Base-by-base conservation (phyloP, 1,140 invertebrate species). In the Procambarus virginalis region DNA sequence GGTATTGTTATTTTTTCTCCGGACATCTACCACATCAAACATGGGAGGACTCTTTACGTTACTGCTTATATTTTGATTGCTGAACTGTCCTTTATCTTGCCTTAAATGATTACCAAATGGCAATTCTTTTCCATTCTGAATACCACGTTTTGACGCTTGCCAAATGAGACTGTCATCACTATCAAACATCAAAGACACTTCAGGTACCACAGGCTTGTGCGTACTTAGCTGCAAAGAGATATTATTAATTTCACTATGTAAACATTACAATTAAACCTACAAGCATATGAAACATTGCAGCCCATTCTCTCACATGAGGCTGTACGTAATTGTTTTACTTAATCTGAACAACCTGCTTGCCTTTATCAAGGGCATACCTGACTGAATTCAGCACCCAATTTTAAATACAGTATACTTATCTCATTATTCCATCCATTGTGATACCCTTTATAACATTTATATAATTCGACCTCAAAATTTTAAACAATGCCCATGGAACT, bases 151-250 rank as follows among this genome's bases (percentile, higher is more conserved):
- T 68, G 86, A 22, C 58, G 10, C 64, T 22, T 87, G 77, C 86
- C 86, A 81, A 22, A 77, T 70, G 14, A 87, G 77, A 55, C 60
- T 87, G 78, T 80, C 79, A 46, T 78, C 76, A 17, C 77, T 81
- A 45, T 87, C 86, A 73, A 70, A 81, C 86, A 87, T 73, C 20
- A 87, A 60, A 12, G 86, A 87, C n/a, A 87, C 86, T 34, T 87
- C 86, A 14, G 86, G 77, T 55, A 87, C 86, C 22, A 49, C 77
- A 51, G 78, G 86, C 64, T 80, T 87, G 45, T 58, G 86, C 0
- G 46, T 70, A n/a, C 60, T 80, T 14, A 80, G 12, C 86, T 87
- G 60, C n/a, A 60, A 22, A n/a, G 48, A 80, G 34, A 58, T 5
- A 80, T 73, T n/a, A 68, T n/a, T 17, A 20, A 5, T 17, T n/a